phyloP scores from a whole-genome alignment of 2,797 vertebrate genomes.

The Siniperca obscura region DNA sequence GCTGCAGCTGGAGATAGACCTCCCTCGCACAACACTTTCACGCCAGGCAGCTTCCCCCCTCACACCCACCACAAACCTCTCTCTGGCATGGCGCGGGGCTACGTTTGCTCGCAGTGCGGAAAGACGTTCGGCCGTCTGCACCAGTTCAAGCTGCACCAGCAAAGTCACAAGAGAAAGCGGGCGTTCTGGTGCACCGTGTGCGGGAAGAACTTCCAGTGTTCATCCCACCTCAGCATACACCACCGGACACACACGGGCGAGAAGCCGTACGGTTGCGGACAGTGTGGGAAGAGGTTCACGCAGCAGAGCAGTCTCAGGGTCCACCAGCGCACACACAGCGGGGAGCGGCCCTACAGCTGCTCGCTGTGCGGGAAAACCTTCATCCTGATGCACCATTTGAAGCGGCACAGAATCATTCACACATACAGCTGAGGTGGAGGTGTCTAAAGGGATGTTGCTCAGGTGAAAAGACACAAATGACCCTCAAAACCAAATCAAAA shows the following conservation, averaged over 20 bases:
- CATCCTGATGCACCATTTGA: conserved; percentile 84
- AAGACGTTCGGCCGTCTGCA: conserved; percentile 78
- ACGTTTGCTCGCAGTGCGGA: conserved; percentile 77
- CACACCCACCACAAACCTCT: conserved; percentile 43
- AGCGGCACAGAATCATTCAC: conserved; percentile 81
- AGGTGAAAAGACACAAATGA: conserved; percentile 17
- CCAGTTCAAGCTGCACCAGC: conserved; percentile 84
- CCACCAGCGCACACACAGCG: conserved; percentile 85
- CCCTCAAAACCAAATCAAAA: conserved; percentile 25
- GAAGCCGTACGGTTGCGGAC: conserved; percentile 80
- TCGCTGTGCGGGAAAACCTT: conserved; percentile 83
- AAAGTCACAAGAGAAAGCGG: conserved; percentile 80
- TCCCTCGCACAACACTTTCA: conserved; percentile 53
- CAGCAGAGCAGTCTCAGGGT: conserved; percentile 85
- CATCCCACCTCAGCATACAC: conserved; percentile 84
- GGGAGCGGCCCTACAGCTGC: conserved; percentile 83
- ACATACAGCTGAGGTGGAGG: conserved; percentile 68
- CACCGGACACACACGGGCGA: conserved; percentile 84
- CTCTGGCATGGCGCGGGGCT: conserved; percentile 48
- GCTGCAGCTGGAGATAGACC: not conserved
- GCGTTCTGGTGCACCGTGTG: conserved; percentile 82
- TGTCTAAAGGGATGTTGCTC: not conserved
- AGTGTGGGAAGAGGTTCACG: conserved; percentile 84
- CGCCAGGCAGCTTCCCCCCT: conserved; percentile 35
- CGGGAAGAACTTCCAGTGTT: conserved; percentile 84